These are phyloP conservation scores for Paramacrobiotus metropolitanus DNA, from an alignment of 1,140 invertebrate genomes.

Conservation along the genomic window DNA sequence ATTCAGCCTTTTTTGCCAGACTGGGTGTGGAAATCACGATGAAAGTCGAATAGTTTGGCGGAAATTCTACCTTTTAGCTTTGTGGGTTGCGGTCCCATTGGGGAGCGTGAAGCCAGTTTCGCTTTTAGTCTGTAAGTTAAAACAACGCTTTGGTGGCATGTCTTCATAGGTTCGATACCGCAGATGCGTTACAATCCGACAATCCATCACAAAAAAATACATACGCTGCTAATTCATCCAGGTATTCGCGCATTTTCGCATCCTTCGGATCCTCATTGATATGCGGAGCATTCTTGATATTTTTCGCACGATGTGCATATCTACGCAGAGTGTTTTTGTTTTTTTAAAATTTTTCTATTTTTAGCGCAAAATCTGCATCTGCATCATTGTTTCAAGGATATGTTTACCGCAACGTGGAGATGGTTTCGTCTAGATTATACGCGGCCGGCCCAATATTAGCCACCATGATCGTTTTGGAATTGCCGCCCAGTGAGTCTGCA, in stretches of 20 bases:
- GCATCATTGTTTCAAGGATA: neutral
- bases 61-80: neutral
- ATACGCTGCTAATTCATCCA: slow-evolving; percentile 48
- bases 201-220: too few relatives aligned
- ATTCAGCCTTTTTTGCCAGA: neutral
- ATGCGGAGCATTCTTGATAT: slow-evolving; percentile 82
- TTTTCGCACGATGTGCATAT: slow-evolving; percentile 80
- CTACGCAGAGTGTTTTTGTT: slow-evolving; percentile 19
- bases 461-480: slow-evolving; percentile 89
- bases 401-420: slow-evolving; percentile 55
- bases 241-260: slow-evolving; percentile 58
- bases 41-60: too few relatives aligned
- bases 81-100: neutral
- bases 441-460: slow-evolving; percentile 84
- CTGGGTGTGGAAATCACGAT: too few relatives aligned
- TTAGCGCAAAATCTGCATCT: too few relatives aligned
- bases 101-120: neutral
- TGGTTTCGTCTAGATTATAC: slow-evolving; percentile 83
- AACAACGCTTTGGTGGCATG: too few relatives aligned
- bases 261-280: slow-evolving; percentile 91
- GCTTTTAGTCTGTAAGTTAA: neutral
- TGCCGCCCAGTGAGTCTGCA: slow-evolving; percentile 72
- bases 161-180: too few relatives aligned
- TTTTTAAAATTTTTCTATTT: neutral
- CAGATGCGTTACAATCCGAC: too few relatives aligned